A percentile compares a stretch with the other conserved stretches of the same genome.
Evolutionary conservation across 1,140 invertebrate species (phyloP).

Genomic region (Danaus plexippus): DNA sequence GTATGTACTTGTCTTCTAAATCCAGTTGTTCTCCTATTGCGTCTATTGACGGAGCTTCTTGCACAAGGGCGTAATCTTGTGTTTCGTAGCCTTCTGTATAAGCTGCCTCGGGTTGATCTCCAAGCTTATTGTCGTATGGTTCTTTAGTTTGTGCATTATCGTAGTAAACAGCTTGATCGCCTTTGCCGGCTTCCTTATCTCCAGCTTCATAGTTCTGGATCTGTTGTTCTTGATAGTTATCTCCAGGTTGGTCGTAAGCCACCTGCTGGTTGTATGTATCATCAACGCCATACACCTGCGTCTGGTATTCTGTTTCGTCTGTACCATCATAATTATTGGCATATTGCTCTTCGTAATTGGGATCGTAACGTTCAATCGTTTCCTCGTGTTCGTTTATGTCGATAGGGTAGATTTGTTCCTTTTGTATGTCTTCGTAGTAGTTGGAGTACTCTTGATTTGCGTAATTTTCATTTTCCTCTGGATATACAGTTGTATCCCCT

Average conservation of each 20-base stretch:
- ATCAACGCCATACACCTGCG: neutral
- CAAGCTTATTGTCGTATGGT: conserved; percentile 11
- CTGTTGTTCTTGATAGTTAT: conserved; percentile 10
- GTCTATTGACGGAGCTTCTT: conserved; percentile 4
- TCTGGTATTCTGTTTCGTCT: conserved; percentile 5
- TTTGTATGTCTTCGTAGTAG: conserved; percentile 37
- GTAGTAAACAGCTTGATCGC: conserved; percentile 8
- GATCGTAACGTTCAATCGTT: conserved; percentile 43
- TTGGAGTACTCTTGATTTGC: conserved; percentile 32
- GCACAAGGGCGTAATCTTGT: neutral
- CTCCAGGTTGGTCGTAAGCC: neutral
- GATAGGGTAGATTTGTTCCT: conserved; percentile 33
- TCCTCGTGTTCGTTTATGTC: conserved; percentile 47
- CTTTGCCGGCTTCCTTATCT: conserved; percentile 2
- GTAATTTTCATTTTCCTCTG: conserved; percentile 26
- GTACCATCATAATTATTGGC: conserved; percentile 22
- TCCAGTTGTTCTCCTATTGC: conserved; percentile 33
- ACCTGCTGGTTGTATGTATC: too few species aligned
- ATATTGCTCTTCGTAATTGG: conserved; percentile 48
- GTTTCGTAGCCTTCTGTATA: conserved; percentile 1
- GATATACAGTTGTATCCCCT: conserved; percentile 22
- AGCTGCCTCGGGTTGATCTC: conserved; percentile 4
- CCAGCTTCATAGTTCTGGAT: conserved; percentile 3
- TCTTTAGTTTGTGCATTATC: conserved; percentile 11
- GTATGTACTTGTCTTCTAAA: conserved; percentile 30